phyloP scores from a whole-genome alignment of 2,113 vertebrate species.

The Sclerurus mexicanus region DNA sequence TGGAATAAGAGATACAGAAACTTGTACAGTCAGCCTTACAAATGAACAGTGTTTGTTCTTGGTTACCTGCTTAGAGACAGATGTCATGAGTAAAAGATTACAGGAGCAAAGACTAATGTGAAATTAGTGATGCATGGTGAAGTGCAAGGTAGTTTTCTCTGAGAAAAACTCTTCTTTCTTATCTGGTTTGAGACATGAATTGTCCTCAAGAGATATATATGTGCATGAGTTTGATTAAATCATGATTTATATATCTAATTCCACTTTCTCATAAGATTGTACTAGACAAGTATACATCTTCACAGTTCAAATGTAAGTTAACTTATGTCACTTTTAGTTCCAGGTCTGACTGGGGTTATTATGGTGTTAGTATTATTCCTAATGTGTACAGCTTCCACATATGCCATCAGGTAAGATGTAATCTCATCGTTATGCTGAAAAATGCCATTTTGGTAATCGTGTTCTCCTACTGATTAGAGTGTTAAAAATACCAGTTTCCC shows the following conservation, averaged over 20 bases:
- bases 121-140: not conserved
- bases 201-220: not conserved
- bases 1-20: not conserved
- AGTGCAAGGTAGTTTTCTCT: not conserved
- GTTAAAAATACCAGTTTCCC: not conserved
- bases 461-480: not conserved
- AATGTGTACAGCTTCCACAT: constrained; percentile 92
- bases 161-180: not conserved
- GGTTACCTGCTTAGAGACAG: not conserved
- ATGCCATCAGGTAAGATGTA: constrained; percentile 85
- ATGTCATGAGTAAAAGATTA: not conserved
- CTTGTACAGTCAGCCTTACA: not conserved
- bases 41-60: not conserved
- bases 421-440: not conserved
- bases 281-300: not conserved
- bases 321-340: constrained; percentile 75
- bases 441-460: not conserved
- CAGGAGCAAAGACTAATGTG: not conserved
- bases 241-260: not conserved
- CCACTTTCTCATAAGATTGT: not conserved
- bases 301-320: not conserved
- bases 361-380: constrained; percentile 94
- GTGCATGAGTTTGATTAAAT: not conserved
- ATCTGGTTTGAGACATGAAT: not conserved
- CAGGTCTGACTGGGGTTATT: constrained; percentile 90